Evolutionary conservation across 1,140 invertebrate genomes (phyloP).

Genomic region (Drosophila subpulchrella): DNA sequence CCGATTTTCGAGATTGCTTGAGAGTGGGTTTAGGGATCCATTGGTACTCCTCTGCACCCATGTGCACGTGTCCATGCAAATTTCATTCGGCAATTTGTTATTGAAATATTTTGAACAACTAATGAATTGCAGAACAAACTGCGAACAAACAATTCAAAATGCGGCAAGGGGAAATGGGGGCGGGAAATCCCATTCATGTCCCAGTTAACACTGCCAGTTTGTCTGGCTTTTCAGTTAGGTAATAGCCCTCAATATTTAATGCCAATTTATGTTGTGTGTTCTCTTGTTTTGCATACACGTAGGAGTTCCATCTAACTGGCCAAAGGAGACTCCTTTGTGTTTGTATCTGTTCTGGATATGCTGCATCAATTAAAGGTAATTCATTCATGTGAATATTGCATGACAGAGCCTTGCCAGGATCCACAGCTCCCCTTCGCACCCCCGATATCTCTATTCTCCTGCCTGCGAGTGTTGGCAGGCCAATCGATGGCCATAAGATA

Average conservation of each 20-base stretch:
- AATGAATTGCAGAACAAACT: slow-evolving; percentile 66
- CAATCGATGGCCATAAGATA: slow-evolving; percentile 30
- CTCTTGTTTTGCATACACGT: slow-evolving; percentile 7
- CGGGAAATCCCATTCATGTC: slow-evolving; percentile 12
- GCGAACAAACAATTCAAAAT: slow-evolving; percentile 29
- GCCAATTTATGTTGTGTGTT: slow-evolving; percentile 75
- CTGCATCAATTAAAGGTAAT: slow-evolving; percentile 81
- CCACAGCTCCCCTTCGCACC: background rate
- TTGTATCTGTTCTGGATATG: slow-evolving; percentile 47
- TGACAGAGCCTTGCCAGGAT: slow-evolving; percentile 34
- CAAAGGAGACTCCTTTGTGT: slow-evolving; percentile 14
- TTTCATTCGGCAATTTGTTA: slow-evolving; percentile 71
- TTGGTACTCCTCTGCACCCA: background rate
- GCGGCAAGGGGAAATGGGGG: background rate
- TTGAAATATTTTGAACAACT: slow-evolving; percentile 67
- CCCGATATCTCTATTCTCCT: background rate
- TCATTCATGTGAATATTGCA: slow-evolving; percentile 78
- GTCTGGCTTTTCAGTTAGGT: slow-evolving; percentile 57
- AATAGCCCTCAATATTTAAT: slow-evolving; percentile 79
- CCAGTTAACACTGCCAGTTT: slow-evolving; percentile 46
- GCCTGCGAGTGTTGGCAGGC: slow-evolving; percentile 13
- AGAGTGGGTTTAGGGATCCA: background rate
- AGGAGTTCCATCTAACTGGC: background rate
- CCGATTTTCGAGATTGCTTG: background rate
- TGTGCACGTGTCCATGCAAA: slow-evolving; percentile 28